phyloP scores from a whole-genome alignment of 1,140 invertebrate genomes.

The Dryas iulia region DNA sequence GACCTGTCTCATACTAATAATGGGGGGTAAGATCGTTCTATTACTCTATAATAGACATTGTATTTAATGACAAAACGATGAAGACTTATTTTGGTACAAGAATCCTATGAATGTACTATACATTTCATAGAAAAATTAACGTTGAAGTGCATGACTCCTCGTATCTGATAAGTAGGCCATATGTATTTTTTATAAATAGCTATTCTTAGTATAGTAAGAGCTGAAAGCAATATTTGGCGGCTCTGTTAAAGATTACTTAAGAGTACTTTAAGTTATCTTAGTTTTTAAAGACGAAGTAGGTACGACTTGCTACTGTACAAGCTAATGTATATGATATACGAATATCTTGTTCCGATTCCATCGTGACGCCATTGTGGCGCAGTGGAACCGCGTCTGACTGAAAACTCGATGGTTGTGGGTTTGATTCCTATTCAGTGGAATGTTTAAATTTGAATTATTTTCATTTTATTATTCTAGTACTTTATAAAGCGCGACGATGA shows the following conservation, averaged over 20 bases:
- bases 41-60: neutral
- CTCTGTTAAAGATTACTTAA: constrained; percentile 41
- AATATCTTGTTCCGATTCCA: too few species aligned
- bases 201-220: constrained; percentile 39
- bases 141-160: constrained; percentile 34
- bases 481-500: too few species aligned
- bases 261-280: constrained; percentile 6
- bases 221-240: constrained; percentile 36
- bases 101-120: too few species aligned
- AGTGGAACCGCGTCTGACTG: too few species aligned
- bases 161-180: constrained; percentile 45
- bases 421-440: too few species aligned
- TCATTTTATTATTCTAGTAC: too few species aligned
- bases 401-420: too few species aligned
- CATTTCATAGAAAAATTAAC: constrained; percentile 21
- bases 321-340: too few species aligned
- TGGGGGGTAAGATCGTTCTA: neutral
- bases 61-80: neutral
- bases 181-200: constrained; percentile 61
- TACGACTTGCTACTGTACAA: neutral
- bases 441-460: too few species aligned
- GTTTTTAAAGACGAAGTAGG: neutral
- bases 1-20: constrained; percentile 9
- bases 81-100: too few species aligned
- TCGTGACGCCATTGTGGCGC: too few species aligned